Base-by-base conservation (phyloP, 2,113 vertebrate species). In the Strix uralensis region DNA sequence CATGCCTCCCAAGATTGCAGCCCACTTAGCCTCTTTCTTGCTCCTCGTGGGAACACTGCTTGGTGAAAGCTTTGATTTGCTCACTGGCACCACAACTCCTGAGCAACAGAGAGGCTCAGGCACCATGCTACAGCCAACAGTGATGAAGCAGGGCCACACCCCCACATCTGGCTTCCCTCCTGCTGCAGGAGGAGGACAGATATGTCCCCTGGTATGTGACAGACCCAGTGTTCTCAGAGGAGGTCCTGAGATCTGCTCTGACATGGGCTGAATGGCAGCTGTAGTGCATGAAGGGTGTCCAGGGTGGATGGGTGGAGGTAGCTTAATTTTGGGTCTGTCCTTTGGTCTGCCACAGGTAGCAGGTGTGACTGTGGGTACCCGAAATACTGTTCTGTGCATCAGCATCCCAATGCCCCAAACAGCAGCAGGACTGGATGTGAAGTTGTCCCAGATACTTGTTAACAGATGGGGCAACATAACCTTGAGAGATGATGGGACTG, bases 401-500 rank as follows among this genome's bases (percentile, higher is more conserved):
- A 49, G 14, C 23, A 44, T 38, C 16, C 57, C 66, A 29, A 1
- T 22, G 25, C 62, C 18, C 38, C 16, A 32, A 2, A 22, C 18
- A 66, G 49, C 36, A 92, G 62, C 0, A 1, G 9, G 40, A 26
- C 61, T 55, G 49, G 20, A 65, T 46, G n/a, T 44, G 30, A 54
- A 73, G 25, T 54, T 65, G 40, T 61, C 59, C 52, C 44, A 61
- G 54, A 29, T 20, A 36, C 5, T n/a, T 2, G 0, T 57, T 20
- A 51, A 23, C 36, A 69, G 27, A 66, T 25, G 49, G 27, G 36
- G 13, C 51, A 70, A 54, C 82, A 32, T 81, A 74, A 95, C 94
- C 95, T 94, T 96, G 92, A 88, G 80, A 77, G 55, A 32, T 14
- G 36, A 52, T 4, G 0, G 40, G 72, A 58, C 75, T 94, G 91